phyloP scores from a whole-genome alignment of 2,113 vertebrate species.

The Elephas maximus region DNA sequence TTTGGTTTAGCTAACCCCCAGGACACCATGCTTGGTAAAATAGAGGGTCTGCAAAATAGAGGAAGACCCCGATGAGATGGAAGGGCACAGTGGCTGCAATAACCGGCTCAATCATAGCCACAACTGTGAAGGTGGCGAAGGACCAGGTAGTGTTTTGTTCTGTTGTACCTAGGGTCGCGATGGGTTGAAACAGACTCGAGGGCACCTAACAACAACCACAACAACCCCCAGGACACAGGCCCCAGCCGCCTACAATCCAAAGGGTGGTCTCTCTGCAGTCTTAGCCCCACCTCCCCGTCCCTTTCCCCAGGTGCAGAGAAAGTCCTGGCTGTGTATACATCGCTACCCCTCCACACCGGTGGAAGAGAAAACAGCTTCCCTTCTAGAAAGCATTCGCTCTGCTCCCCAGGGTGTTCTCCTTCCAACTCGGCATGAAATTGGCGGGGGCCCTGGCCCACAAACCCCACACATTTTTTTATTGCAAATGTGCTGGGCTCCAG shows the following conservation, averaged over 20 bases:
- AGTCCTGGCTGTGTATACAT: rapidly evolving
- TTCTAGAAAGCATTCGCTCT: neutral
- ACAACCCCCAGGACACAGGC: neutral
- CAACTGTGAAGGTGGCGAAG: too few species aligned
- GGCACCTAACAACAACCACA: too few species aligned
- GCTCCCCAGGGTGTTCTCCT: rapidly evolving
- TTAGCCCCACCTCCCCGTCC: rapidly evolving
- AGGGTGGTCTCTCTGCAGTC: neutral
- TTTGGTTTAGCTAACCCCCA: neutral
- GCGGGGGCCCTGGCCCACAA: neutral
- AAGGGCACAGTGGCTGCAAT: too few species aligned
- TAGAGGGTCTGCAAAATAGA: too few species aligned
- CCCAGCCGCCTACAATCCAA: neutral
- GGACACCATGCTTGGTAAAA: too few species aligned
- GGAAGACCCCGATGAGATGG: too few species aligned
- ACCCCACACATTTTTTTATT: neutral
- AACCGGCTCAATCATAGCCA: too few species aligned
- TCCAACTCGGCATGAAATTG: neutral
- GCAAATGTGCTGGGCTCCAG: neutral
- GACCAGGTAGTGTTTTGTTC: too few species aligned
- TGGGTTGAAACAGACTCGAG: too few species aligned
- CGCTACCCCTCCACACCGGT: rapidly evolving
- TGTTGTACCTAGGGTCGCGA: too few species aligned
- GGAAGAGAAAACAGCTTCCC: neutral
- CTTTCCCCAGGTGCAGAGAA: neutral